phyloP scores from a whole-genome alignment of 2,797 vertebrate genomes.

The Enteromius unitaeniatus region DNA sequence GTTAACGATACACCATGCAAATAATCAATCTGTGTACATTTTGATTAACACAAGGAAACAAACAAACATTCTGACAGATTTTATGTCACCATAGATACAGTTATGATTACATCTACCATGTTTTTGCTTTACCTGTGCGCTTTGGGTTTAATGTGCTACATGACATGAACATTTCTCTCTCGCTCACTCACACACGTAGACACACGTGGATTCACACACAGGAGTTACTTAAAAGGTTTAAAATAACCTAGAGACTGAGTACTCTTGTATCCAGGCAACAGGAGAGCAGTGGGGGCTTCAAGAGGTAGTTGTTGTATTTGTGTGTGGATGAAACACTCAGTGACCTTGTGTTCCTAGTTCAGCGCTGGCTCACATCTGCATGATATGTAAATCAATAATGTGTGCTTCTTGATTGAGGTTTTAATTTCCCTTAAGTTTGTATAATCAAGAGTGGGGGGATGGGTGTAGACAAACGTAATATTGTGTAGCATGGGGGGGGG shows the following conservation, averaged over 20 bases:
- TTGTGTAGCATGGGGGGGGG: not conserved
- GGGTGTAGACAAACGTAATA: not conserved
- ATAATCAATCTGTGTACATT: too few relatives aligned
- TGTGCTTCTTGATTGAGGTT: not conserved
- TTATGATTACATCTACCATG: not conserved
- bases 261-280: constrained; percentile 63
- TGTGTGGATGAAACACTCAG: constrained; percentile 45
- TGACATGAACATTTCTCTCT: constrained; percentile 4
- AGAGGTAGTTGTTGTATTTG: constrained; percentile 52
- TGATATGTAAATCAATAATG: constrained; percentile 35
- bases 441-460: not conserved
- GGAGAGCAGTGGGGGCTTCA: constrained; percentile 46
- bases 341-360: constrained; percentile 52
- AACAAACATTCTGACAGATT: not conserved
- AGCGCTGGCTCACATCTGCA: constrained; percentile 24
- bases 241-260: constrained; percentile 57
- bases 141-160: constrained; percentile 19
- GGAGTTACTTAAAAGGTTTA: constrained; percentile 58
- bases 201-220: constrained; percentile 29
- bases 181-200: constrained; percentile 11
- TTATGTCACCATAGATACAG: not conserved
- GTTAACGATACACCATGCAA: not conserved
- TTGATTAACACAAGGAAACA: not conserved
- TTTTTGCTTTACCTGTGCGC: constrained; percentile 1
- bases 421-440: not conserved